Percentiles rank a stretch among this genome's conserved stretches.
Evolutionary conservation across 2,113 vertebrate species (phyloP).

Genomic region (Syrrhaptes paradoxus): DNA sequence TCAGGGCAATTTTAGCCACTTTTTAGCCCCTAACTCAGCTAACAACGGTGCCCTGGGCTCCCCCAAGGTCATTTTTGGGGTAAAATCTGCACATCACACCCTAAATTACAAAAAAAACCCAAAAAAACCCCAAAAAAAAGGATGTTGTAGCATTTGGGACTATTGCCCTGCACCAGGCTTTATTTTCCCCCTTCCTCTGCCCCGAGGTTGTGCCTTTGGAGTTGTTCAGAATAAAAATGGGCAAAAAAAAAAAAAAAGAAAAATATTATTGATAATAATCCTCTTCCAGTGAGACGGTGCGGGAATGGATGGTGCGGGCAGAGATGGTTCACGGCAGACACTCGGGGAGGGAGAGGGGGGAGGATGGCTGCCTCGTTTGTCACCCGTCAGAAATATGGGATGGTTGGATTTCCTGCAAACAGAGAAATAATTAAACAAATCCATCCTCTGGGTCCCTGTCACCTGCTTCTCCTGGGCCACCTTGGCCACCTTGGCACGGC

Average conservation of each 20-base stretch:
- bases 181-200: neutral
- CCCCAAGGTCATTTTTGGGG: fast-evolving
- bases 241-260: neutral
- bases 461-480: neutral
- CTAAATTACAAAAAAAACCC: neutral
- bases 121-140: too few species aligned
- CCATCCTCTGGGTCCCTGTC: neutral
- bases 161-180: neutral
- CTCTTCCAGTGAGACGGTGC: fast-evolving
- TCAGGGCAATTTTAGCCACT: neutral
- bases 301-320: neutral
- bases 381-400: neutral
- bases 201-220: neutral
- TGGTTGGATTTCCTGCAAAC: constrained; percentile 37
- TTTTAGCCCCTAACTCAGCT: neutral
- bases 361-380: constrained; percentile 2
- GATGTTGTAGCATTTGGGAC: neutral
- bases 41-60: fast-evolving
- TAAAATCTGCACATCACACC: fast-evolving
- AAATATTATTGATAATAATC: neutral
- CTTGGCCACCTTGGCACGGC: neutral
- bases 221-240: neutral
- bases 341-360: neutral
- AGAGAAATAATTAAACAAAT: neutral
- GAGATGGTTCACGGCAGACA: neutral